Evolutionary conservation across 2,797 vertebrate species (phyloP).

Genomic region (Micromesistius poutassou): DNA sequence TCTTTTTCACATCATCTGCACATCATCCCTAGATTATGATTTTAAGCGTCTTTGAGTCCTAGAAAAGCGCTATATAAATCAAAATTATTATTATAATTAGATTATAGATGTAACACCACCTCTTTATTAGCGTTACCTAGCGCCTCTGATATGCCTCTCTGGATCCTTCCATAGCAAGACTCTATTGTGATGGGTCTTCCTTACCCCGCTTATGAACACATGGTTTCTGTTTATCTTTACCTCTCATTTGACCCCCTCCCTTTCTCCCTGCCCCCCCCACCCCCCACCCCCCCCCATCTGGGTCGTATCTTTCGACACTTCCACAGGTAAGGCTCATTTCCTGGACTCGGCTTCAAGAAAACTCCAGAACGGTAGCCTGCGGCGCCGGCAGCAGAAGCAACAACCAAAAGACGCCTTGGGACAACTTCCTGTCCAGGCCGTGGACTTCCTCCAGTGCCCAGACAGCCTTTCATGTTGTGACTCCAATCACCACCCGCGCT

Average conservation of each 20-base stretch:
- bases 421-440: not conserved
- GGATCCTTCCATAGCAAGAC: not conserved
- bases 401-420: not conserved
- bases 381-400: conserved; percentile 3
- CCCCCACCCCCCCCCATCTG: not conserved
- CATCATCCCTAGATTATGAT: not conserved
- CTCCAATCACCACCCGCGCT: conserved; percentile 52
- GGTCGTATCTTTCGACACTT: not conserved
- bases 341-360: conserved; percentile 78
- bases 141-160: not conserved
- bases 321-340: conserved; percentile 76
- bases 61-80: too few relatives aligned
- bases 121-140: not conserved
- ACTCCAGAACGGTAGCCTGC: conserved; percentile 76
- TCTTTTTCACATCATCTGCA: conserved; percentile 5
- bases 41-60: too few relatives aligned
- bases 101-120: not conserved
- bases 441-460: conserved; percentile 53
- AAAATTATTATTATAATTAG: too few relatives aligned
- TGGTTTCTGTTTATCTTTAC: not conserved
- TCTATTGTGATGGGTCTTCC: not conserved
- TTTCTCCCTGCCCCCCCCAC: not conserved
- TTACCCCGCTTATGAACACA: not conserved
- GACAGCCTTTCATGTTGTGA: conserved; percentile 67
- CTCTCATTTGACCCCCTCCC: not conserved